Percentiles rank a stretch among this genome's conserved stretches.
Evolutionary conservation across 2,113 vertebrate genomes (phyloP).

Genomic region (Pelodiscus sinensis): DNA sequence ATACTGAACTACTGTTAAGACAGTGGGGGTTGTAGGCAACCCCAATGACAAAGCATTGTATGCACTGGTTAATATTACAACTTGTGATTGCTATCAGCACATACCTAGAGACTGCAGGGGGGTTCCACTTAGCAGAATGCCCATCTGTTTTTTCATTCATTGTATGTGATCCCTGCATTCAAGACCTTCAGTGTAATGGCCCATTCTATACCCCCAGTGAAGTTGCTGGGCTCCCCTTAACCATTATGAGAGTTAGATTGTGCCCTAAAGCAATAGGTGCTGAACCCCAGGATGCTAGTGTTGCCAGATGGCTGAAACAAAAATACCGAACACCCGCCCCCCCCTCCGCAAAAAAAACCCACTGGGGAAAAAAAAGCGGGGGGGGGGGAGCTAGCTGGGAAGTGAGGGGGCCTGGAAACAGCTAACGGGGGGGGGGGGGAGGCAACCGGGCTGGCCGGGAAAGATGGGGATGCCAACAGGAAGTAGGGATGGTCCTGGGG

Average conservation of each 20-base stretch:
- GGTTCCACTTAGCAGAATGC: neutral
- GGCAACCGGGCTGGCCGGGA: too few species aligned
- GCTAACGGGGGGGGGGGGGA: too few species aligned
- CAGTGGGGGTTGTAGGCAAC: neutral
- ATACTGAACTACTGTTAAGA: neutral
- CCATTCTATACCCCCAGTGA: too few species aligned
- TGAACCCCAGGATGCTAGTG: neutral
- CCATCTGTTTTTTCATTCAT: neutral
- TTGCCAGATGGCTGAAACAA: too few species aligned
- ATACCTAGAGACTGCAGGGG: neutral
- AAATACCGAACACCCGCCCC: too few species aligned
- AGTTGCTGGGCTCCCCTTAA: neutral
- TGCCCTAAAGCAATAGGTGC: neutral
- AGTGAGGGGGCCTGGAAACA: too few species aligned
- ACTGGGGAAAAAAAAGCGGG: too few species aligned
- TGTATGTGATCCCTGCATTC: neutral
- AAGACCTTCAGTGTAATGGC: neutral
- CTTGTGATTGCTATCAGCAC: neutral
- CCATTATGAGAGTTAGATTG: neutral
- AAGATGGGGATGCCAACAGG: too few species aligned
- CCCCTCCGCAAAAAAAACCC: too few species aligned
- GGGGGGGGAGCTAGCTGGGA: too few species aligned
- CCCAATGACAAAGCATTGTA: neutral
- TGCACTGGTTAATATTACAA: neutral
- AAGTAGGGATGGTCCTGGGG: too few species aligned